These are phyloP conservation scores for Hemiscyllium ocellatum DNA, from an alignment of 2,113 vertebrate genomes.

Conservation along the genomic window DNA sequence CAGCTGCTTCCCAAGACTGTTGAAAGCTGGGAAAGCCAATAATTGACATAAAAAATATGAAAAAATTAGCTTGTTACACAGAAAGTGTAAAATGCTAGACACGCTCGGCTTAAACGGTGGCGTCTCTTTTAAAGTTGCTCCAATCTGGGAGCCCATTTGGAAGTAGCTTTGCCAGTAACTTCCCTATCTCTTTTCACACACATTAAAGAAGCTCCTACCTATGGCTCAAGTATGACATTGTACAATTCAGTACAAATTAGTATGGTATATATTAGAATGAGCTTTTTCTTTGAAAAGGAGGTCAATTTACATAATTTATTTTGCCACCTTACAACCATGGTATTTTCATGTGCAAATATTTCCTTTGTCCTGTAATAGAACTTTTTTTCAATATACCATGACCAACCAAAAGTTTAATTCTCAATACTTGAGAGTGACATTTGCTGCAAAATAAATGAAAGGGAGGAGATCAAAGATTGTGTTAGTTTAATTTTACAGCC, in stretches of 20 bases:
- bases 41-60: not conserved
- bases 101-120: not conserved
- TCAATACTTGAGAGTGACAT: not conserved
- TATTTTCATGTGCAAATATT: not conserved
- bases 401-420: not conserved
- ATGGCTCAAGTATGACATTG: not conserved
- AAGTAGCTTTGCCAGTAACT: no score
- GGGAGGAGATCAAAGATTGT: conserved; percentile 3
- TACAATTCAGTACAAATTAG: no score
- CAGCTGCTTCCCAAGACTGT: not conserved
- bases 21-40: not conserved
- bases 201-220: not conserved
- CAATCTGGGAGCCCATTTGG: not conserved
- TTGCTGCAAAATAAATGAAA: not conserved
- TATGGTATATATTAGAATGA: no score
- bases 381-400: not conserved
- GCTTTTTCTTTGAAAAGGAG: not conserved
- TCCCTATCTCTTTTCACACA: not conserved
- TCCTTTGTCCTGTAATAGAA: not conserved
- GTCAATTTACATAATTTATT: not conserved
- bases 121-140: not conserved
- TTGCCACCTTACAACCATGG: not conserved
- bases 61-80: not conserved
- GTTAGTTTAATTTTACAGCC: not conserved
- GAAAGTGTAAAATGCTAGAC: not conserved